A percentile compares a stretch with the other conserved stretches of the same genome.
Conservation (phyloP, 2,888 invertebrate species). For the Epinotia demarniana region DNA sequence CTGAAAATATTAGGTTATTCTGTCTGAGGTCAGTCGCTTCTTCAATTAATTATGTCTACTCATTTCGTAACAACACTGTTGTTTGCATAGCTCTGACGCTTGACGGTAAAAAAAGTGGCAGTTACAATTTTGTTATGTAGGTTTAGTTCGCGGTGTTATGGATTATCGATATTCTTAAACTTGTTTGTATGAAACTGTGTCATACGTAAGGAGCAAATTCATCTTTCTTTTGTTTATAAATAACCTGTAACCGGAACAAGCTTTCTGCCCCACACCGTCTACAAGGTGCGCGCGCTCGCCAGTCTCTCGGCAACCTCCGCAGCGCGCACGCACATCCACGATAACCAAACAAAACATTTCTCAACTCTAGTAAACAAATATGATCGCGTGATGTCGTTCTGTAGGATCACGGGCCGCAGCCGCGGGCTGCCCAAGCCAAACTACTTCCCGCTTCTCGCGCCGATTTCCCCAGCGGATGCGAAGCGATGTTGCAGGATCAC, state of each 20-base stretch:
- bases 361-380: constrained; percentile 68
- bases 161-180: constrained; percentile 47
- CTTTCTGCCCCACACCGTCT: constrained; percentile 79
- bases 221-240: constrained; percentile 81
- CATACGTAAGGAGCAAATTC: constrained; percentile 75
- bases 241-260: constrained; percentile 82
- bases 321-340: constrained; percentile 66
- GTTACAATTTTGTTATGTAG: constrained; percentile 34
- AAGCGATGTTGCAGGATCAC: constrained; percentile 91
- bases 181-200: constrained; percentile 75
- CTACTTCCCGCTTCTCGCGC: constrained; percentile 91
- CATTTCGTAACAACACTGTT: constrained; percentile 24
- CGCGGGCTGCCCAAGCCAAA: constrained; percentile 92
- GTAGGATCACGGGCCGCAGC: constrained; percentile 92
- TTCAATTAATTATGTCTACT: constrained; percentile 26
- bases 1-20: constrained; percentile 31
- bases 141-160: constrained; percentile 20
- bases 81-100: constrained; percentile 30
- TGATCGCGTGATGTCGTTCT: constrained; percentile 87
- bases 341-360: constrained; percentile 54
- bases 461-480: constrained; percentile 93
- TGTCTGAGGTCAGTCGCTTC: constrained; percentile 27
- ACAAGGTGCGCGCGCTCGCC: constrained; percentile 74
- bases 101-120: constrained; percentile 31
- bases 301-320: constrained; percentile 72